Percentiles rank a stretch among this genome's conserved stretches.
Evolutionary conservation across 1,140 invertebrate genomes (phyloP).

Genomic region (Phocides pigmalion): DNA sequence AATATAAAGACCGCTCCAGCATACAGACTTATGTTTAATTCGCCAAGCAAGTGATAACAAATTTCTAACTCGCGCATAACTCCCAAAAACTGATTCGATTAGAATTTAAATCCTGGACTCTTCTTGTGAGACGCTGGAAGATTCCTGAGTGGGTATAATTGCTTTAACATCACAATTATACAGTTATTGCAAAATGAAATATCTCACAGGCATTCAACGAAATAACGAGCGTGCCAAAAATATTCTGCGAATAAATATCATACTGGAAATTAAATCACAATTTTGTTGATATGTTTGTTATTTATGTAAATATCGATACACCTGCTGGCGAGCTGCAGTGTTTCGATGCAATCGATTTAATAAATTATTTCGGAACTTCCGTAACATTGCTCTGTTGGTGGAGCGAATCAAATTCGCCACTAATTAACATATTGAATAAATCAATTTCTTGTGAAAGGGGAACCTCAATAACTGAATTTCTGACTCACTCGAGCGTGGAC

Average conservation of each 20-base stretch:
- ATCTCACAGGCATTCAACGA: not conserved
- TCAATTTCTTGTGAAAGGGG: conserved; percentile 40
- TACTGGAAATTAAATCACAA: conserved; percentile 33
- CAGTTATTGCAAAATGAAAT: not conserved
- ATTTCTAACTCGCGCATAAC: too few relatives aligned
- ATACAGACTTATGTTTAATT: too few relatives aligned
- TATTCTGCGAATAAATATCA: conserved; percentile 8
- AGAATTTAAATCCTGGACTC: too few relatives aligned
- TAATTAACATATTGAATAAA: conserved; percentile 55
- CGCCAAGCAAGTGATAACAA: too few relatives aligned
- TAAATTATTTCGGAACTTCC: conserved; percentile 40
- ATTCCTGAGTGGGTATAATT: too few relatives aligned
- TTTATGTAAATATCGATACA: conserved; percentile 44
- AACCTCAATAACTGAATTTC: conserved; percentile 18
- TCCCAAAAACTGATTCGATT: too few relatives aligned
- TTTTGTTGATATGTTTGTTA: conserved; percentile 34
- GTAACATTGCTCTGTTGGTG: conserved; percentile 36
- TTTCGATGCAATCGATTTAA: conserved; percentile 42
- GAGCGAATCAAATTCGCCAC: conserved; percentile 40
- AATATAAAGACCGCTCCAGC: too few relatives aligned
- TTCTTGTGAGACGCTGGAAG: too few relatives aligned
- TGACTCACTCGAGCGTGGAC: conserved; percentile 3
- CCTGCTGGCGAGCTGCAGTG: conserved; percentile 35
- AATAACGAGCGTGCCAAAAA: not conserved
- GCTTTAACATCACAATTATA: too few relatives aligned